Evolutionary conservation across 1,140 invertebrate genomes (phyloP).

Genomic region (Zaprionus kolodkinae): DNA sequence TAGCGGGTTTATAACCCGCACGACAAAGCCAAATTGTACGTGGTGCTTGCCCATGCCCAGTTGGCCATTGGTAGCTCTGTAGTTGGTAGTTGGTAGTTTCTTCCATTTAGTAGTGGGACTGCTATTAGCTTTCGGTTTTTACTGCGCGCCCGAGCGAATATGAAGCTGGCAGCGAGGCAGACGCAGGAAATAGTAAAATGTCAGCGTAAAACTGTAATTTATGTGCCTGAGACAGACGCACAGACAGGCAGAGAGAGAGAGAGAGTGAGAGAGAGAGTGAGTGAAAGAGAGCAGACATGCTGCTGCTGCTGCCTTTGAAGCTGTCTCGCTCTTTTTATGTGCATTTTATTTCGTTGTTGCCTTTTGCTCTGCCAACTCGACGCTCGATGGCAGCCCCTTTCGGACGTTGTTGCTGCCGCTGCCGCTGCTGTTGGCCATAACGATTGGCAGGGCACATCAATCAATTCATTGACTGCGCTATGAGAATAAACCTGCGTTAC

Average conservation of each 20-base stretch:
- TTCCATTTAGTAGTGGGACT: constrained; percentile 40
- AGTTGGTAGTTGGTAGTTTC: neutral
- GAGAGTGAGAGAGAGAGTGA: neutral
- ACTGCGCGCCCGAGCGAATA: constrained; percentile 67
- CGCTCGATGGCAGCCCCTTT: constrained; percentile 11
- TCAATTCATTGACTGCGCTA: constrained; percentile 75
- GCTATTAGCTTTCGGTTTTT: constrained; percentile 80
- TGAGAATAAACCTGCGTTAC: constrained; percentile 49
- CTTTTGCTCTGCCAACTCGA: constrained; percentile 57
- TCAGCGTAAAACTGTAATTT: constrained; percentile 82
- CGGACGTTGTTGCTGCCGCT: constrained; percentile 4
- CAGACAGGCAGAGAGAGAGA: constrained; percentile 2
- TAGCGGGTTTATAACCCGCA: constrained; percentile 43
- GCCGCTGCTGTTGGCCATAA: constrained; percentile 36
- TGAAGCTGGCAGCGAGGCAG: constrained; percentile 67
- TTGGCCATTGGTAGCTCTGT: neutral
- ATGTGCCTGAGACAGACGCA: constrained; percentile 71
- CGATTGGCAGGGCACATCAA: constrained; percentile 54
- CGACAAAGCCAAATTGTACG: constrained; percentile 69
- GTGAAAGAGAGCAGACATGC: neutral
- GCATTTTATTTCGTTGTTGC: constrained; percentile 66
- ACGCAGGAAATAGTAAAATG: constrained; percentile 77
- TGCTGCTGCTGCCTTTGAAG: constrained; percentile 21
- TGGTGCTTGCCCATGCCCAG: constrained; percentile 22
- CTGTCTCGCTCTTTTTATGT: constrained; percentile 58